phyloP scores from a whole-genome alignment of 1,140 invertebrate genomes.

The Notospermus geniculatus region DNA sequence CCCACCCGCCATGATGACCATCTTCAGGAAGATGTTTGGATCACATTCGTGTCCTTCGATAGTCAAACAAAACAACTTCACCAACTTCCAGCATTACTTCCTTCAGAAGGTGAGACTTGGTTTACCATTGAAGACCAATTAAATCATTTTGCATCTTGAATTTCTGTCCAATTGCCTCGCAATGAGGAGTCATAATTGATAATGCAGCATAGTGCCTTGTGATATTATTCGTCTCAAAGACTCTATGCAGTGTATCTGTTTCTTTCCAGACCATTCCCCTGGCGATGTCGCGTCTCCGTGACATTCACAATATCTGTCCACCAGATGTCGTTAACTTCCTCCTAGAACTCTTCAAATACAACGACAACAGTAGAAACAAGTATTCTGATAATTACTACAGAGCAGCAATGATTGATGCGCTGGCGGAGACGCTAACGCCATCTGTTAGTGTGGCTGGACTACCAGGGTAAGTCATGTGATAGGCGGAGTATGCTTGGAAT shows the following conservation, averaged over 20 bases:
- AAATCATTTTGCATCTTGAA: too few species aligned
- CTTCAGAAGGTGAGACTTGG: slow-evolving; percentile 85
- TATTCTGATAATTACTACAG: slow-evolving; percentile 68
- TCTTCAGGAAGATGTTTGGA: slow-evolving; percentile 93
- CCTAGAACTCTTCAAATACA: slow-evolving; percentile 95
- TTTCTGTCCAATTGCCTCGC: too few species aligned
- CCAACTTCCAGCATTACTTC: slow-evolving; percentile 95
- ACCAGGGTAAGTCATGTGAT: slow-evolving; percentile 64
- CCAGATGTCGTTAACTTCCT: slow-evolving; percentile 90
- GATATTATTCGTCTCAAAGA: neutral
- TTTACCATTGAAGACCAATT: too few species aligned
- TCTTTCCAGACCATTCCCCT: slow-evolving; percentile 74
- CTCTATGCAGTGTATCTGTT: neutral
- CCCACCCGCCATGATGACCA: slow-evolving; percentile 93
- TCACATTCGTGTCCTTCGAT: slow-evolving; percentile 83
- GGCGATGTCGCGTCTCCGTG: slow-evolving; percentile 87
- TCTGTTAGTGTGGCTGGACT: slow-evolving; percentile 78
- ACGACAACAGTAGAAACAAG: slow-evolving; percentile 93
- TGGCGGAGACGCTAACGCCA: slow-evolving; percentile 88
- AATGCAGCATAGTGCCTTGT: neutral
- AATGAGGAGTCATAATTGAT: too few species aligned
- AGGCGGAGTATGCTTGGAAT: too few species aligned
- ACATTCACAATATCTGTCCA: slow-evolving; percentile 90
- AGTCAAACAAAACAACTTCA: slow-evolving; percentile 81
- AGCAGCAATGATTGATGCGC: slow-evolving; percentile 84